These are phyloP conservation scores for Drosophila novamexicana DNA, from an alignment of 1,140 invertebrate species.

Conservation along the genomic window DNA sequence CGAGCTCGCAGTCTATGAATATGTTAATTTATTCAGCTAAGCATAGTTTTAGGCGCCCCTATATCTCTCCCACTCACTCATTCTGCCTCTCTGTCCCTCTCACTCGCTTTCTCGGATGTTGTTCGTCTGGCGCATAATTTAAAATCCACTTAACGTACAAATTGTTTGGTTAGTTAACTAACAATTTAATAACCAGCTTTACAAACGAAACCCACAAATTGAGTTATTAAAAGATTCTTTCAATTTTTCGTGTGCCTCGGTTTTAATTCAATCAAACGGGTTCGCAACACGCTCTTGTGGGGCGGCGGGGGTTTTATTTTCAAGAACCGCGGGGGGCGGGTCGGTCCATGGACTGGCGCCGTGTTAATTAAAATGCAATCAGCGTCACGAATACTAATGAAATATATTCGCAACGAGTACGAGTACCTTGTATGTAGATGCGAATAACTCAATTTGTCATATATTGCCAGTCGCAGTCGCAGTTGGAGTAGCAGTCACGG, in stretches of 20 bases:
- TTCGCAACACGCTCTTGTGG: conserved; percentile 9
- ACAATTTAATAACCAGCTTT: conserved; percentile 62
- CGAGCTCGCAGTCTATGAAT: neutral
- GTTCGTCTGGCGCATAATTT: conserved; percentile 3
- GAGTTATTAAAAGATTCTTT: conserved; percentile 75
- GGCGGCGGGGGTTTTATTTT: conserved; percentile 1
- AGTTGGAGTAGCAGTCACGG: conserved; percentile 4
- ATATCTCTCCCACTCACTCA: neutral
- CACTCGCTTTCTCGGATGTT: neutral
- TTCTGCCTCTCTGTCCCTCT: neutral
- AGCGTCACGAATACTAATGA: conserved; percentile 76
- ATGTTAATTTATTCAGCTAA: neutral
- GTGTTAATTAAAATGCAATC: conserved; percentile 78
- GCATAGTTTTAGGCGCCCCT: neutral
- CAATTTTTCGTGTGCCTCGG: conserved; percentile 53
- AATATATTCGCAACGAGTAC: conserved; percentile 50
- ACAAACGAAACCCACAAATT: conserved; percentile 49
- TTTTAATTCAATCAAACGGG: conserved; percentile 62
- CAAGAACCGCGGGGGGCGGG: neutral
- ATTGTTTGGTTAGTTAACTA: conserved; percentile 33
- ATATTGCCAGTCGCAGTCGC: conserved; percentile 19
- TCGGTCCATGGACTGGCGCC: conserved; percentile 58
- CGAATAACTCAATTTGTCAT: conserved; percentile 59
- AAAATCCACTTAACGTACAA: conserved; percentile 27
- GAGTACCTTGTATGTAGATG: conserved; percentile 46